Evolutionary conservation across 2,888 invertebrate species (phyloP), one percentile per base, ranked within the genome.

Genomic region (Tineola bisselliella): DNA sequence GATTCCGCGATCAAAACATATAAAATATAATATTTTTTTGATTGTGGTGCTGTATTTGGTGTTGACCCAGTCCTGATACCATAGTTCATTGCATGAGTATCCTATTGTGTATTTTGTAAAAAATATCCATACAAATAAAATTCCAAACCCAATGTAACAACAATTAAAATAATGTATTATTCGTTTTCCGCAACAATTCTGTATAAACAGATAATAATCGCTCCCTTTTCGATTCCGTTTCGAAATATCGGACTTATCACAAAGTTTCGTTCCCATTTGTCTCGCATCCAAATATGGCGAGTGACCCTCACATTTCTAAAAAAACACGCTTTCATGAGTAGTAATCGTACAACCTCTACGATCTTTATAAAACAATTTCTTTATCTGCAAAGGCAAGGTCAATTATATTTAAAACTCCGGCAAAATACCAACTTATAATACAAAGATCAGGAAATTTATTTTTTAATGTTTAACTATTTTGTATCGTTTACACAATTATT

Each of bases 291-390:
- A 58, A 33, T 33, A 58, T 8, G 58, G 31, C 13, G 25, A 5
- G 17, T 58, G 58, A 12, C 58, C 58, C 33, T 58, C 58, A 58
- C 58, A 33, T 58, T 33, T 58, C 58, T 58, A 58, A 58, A 58
- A 48, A 56, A 33, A 58, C 58, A 33, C 33, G 58, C 31, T 54
- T 54, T 54, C 25, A 54, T 25, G 54, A 54, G 54, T 10, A 54
- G 54, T 54, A 25, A 54, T 54, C 19, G 54, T 25, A 54, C 48
- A 13, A 10, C 54, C 54, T 48, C 54, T 54, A 54, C 54, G 54
- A 54, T 25, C 8, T 54, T 54, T 52, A 25, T 48, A 54, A 25
- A 54, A 54, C 54, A 54, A 54, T 54, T 54, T 54, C 54, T 54
- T 54, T 54, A 54, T 54, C 19, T 54, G 8, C 18, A 48, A 48